Evolutionary conservation across 2,113 vertebrate genomes (phyloP).

Genomic region (Pipra filicauda): DNA sequence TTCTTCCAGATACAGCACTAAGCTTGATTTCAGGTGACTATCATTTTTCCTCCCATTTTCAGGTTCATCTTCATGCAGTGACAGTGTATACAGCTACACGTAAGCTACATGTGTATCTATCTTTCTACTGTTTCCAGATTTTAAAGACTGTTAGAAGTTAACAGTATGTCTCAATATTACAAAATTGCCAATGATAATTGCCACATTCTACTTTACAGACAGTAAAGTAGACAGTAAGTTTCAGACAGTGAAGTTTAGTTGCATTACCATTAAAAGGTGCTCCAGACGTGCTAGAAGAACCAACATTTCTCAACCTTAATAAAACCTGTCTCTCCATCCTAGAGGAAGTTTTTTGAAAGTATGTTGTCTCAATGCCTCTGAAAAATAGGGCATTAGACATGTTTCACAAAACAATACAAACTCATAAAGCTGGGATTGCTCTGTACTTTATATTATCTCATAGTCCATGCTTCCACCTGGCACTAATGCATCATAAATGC

Average conservation of each 20-base stretch:
- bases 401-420: conserved; percentile 35
- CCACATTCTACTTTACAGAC: not conserved
- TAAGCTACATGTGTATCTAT: not conserved
- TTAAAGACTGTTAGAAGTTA: not conserved
- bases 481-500: conserved; percentile 45
- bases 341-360: conserved; percentile 6
- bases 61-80: not conserved
- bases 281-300: not conserved
- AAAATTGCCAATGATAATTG: not conserved
- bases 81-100: not conserved
- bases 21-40: not conserved
- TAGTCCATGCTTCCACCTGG: conserved; percentile 31
- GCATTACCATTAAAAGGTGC: not conserved
- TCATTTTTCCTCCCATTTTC: not conserved
- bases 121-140: not conserved
- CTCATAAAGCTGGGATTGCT: conserved; percentile 4
- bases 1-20: not conserved
- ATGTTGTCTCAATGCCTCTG: not conserved
- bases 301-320: not conserved
- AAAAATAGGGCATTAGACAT: not conserved
- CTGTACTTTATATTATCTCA: conserved; percentile 51
- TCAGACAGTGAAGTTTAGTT: not conserved
- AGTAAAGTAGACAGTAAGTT: not conserved
- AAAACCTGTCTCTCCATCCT: not conserved
- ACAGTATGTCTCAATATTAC: not conserved